phyloP scores from a whole-genome alignment of 2,113 vertebrate species.

The Nyctibius bracteatus region DNA sequence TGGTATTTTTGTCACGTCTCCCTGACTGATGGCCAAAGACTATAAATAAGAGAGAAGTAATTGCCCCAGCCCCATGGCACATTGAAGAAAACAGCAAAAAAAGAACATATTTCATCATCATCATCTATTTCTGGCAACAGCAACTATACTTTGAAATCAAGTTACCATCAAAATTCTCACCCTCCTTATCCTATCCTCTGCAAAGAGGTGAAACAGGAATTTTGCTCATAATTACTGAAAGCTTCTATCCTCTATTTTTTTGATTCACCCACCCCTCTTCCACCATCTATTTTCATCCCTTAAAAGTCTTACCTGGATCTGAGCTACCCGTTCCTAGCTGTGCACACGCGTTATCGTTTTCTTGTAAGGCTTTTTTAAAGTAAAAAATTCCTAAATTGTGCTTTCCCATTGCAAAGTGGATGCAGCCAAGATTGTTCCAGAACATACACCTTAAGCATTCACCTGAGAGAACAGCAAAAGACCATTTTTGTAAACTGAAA shows the following conservation, averaged over 20 bases:
- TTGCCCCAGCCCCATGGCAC: neutral
- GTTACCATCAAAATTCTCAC: neutral
- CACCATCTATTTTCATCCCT: neutral
- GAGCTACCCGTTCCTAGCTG: conserved; percentile 82
- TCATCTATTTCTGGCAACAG: neutral
- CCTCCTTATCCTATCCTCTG: neutral
- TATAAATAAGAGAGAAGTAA: neutral
- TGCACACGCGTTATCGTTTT: conserved; percentile 92
- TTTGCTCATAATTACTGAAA: neutral
- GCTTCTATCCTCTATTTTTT: neutral
- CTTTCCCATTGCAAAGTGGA: conserved; percentile 99
- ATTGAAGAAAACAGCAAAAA: neutral
- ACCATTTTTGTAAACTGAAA: neutral
- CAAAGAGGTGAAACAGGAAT: neutral
- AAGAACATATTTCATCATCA: neutral
- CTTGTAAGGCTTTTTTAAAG: conserved; percentile 98
- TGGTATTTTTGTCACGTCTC: neutral
- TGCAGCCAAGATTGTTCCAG: conserved; percentile 99
- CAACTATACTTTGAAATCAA: neutral
- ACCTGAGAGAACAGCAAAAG: conserved; percentile 72
- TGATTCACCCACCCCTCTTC: neutral
- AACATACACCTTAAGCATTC: conserved; percentile 98
- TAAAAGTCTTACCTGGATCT: conserved; percentile 78
- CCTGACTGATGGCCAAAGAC: neutral
- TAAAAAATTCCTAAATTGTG: conserved; percentile 98